phyloP scores from a whole-genome alignment of 2,888 invertebrate species.

The Cryptocephalus moraei region DNA sequence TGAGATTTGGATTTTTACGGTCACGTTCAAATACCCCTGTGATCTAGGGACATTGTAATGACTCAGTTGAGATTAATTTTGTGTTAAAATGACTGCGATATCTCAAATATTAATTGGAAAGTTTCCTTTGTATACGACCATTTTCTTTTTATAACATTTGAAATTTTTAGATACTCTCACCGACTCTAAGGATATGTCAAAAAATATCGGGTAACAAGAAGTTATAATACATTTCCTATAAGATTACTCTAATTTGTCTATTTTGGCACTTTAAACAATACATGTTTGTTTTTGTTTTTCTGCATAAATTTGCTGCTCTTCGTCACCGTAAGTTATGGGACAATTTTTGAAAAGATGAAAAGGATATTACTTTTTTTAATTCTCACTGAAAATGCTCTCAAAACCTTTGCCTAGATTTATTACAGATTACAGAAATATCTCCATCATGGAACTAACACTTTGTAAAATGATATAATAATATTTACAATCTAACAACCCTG shows the following conservation, averaged over 20 bases:
- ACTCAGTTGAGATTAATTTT: too few species aligned
- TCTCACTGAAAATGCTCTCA: not conserved
- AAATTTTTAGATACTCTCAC: not conserved
- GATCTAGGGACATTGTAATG: too few species aligned
- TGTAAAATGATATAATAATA: conserved; percentile 1
- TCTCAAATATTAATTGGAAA: too few species aligned
- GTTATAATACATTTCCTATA: not conserved
- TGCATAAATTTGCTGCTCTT: conserved; percentile 1
- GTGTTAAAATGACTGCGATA: too few species aligned
- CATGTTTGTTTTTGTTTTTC: conserved; percentile 2
- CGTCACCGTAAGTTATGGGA: not conserved
- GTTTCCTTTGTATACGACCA: too few species aligned
- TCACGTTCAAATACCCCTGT: too few species aligned
- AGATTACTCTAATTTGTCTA: conserved; percentile 5
- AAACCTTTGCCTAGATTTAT: not conserved
- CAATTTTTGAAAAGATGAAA: not conserved
- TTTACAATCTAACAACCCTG: conserved; percentile 6
- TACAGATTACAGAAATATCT: not conserved
- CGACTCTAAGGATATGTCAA: conserved; percentile 4
- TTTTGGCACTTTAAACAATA: conserved; percentile 21
- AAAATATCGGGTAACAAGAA: conserved; percentile 6
- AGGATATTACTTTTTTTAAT: not conserved
- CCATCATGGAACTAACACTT: not conserved
- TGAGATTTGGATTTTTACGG: too few species aligned
- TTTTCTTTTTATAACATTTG: too few species aligned